phyloP scores from a whole-genome alignment of 2,888 invertebrate species.

The Habrosyne pyritoides region DNA sequence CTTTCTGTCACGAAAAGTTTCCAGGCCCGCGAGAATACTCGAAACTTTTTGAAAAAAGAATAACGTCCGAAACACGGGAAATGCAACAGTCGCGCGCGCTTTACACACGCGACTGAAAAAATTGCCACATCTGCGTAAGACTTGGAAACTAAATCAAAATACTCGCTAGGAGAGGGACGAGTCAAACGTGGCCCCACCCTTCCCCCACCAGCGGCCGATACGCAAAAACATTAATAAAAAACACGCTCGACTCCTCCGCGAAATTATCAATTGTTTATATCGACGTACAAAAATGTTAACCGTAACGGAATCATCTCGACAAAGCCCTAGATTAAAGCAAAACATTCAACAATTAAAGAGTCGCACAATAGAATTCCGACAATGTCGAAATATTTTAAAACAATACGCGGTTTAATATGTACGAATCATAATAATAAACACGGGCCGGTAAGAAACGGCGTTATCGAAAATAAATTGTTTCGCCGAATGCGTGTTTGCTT shows the following conservation, averaged over 20 bases:
- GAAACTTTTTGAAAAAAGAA: slow-evolving; percentile 47
- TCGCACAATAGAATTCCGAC: slow-evolving; percentile 73
- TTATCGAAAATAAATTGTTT: slow-evolving; percentile 54
- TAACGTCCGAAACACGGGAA: slow-evolving; percentile 55
- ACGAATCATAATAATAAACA: slow-evolving; percentile 75
- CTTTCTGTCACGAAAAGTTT: slow-evolving; percentile 45
- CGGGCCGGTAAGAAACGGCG: slow-evolving; percentile 49
- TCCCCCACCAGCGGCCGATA: slow-evolving; percentile 70
- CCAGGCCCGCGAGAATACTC: slow-evolving; percentile 56
- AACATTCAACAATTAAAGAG: slow-evolving; percentile 72
- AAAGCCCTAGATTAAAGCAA: slow-evolving; percentile 63
- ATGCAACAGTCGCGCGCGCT: slow-evolving; percentile 73
- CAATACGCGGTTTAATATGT: slow-evolving; percentile 73
- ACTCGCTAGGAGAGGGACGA: slow-evolving; percentile 82
- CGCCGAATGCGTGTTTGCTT: slow-evolving; percentile 41
- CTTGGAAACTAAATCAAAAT: slow-evolving; percentile 83
- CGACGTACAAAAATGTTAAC: slow-evolving; percentile 69
- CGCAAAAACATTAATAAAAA: slow-evolving; percentile 83
- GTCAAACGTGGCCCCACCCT: slow-evolving; percentile 78
- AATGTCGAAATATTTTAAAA: slow-evolving; percentile 75
- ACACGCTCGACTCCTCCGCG: slow-evolving; percentile 73
- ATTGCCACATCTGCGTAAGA: slow-evolving; percentile 81
- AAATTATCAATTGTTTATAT: slow-evolving; percentile 80
- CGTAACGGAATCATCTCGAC: slow-evolving; percentile 58
- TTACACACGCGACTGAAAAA: slow-evolving; percentile 82